Evolutionary conservation across 1,140 invertebrate species (phyloP), one percentile per base, ranked within the genome.

Genomic region (Macrostomum lignano): DNA sequence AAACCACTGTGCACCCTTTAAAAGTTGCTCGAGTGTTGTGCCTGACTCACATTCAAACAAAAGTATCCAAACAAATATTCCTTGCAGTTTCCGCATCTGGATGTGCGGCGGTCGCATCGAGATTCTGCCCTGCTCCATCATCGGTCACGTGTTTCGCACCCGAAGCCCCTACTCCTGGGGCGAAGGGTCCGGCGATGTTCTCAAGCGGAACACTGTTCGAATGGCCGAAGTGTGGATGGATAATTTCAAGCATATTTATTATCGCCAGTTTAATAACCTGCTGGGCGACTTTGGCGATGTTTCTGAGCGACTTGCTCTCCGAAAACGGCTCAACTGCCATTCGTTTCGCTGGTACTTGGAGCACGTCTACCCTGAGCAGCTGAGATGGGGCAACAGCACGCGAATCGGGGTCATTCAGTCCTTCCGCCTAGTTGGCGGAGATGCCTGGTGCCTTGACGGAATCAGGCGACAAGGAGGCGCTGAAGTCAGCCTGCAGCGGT

Each of bases 301-400:
- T 5, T 46, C 47, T 17, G 63, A 72, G 14, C 63, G 82, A 40
- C 46, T 74, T 6, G 62, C 67, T 21, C 51, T 94, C 5, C 59
- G 76, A 20, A 58, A 78, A 41, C 64, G 64, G 40, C 58, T 94
- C 1, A 56, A 74, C 3, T 98, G 88, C 49, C 84, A 91, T 51
- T 69, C 73, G 32, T 98, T 98, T 46, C 64, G 71, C 30, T 96
- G 88, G 88, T 98, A 88, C 54, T 61, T 98, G 34, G 67, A 79
- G 14, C 82, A 81, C 47, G 67, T 96, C 15, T 94, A 88, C 61
- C 84, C 84, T 6, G 88, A 96, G 60, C 64, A 93, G 17, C 82
- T 52, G n/a, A n/a, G n/a, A n/a, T n/a, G n/a, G n/a, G n/a, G n/a
- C n/a, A n/a, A n/a, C n/a, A n/a, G n/a, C n/a, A n/a, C n/a, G n/a